Base-by-base conservation (phyloP, 2,888 invertebrate genomes). In the Cancer borealis region DNA sequence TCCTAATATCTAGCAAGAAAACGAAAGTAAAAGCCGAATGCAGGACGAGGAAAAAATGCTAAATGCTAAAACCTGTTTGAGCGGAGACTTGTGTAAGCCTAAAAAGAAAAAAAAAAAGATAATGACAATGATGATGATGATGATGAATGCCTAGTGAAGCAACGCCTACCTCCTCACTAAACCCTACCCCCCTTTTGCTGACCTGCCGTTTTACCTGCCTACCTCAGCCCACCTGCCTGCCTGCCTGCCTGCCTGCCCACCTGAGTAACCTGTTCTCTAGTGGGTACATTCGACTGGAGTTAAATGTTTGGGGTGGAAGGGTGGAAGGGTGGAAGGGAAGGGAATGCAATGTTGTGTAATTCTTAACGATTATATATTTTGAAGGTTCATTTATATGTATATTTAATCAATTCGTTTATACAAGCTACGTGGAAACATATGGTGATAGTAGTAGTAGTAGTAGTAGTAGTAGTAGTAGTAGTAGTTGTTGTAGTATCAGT, bases 391-490 rank as follows among this genome's bases (percentile, higher is more conserved):
- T 39, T 39, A 84, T 17, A 84, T 39, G 39, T 39, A n/a, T 30
- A 30, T 84, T 30, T 84, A 10, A 84, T 84, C 2, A 8, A 12
- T 14, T 30, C 4, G 12, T 84, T 39, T 73, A n/a, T 21, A 73
- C 26, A 26, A 73, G 26, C 26, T 73, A 30, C 84, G 39, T 84
- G 14, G 10, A 12, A 12, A 17, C 0, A 8, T 66, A 10, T 84
- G 3, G 30, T 84, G 39, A 30, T 30, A 30, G 79, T 79, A 79
- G 79, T 30, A 30, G 30, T 79, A 79, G 79, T 79, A 30, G 30
- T 79, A 30, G 84, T 84, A 73, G 73, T 73, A 73, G 73, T 73
- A 73, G 73, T 73, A 79, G 79, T 79, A 79, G 79, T 79, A 79
- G 79, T 79, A 79, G 79, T 79, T 30, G 79, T 79, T 30, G 79